A percentile compares a stretch with the other conserved stretches of the same genome.
Conservation (phyloP, 2,888 invertebrate species). For the Bombylius major region DNA sequence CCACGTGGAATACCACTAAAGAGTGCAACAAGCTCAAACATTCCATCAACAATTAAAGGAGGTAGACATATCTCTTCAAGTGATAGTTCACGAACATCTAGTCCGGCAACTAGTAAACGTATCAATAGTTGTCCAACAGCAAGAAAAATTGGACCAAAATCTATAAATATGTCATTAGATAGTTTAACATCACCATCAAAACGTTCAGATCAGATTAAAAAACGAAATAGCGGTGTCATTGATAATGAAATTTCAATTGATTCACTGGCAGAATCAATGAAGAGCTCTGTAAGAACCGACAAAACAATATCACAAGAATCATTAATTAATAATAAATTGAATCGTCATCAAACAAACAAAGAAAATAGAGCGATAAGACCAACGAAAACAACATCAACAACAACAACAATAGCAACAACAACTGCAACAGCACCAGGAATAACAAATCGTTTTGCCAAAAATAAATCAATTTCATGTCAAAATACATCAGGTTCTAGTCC, state of each 20-base stretch:
- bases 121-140: conserved; percentile 15
- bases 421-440: neutral
- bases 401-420: neutral
- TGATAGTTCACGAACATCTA: conserved; percentile 34
- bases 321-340: conserved; percentile 21
- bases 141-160: conserved; percentile 27
- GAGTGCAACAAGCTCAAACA: conserved; percentile 31
- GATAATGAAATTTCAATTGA: conserved; percentile 29
- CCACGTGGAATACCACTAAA: conserved; percentile 15
- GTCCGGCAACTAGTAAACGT: conserved; percentile 28
- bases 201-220: conserved; percentile 12
- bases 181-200: conserved; percentile 30
- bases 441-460: conserved; percentile 7
- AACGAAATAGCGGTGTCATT: conserved; percentile 13
- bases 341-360: conserved; percentile 17
- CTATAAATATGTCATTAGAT: conserved; percentile 33
- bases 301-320: conserved; percentile 36
- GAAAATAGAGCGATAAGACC: conserved; percentile 10
- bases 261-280: conserved; percentile 35
- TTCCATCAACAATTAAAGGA: conserved; percentile 24
- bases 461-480: conserved; percentile 11
- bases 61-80: conserved; percentile 33
- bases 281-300: conserved; percentile 33
- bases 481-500: conserved; percentile 31
- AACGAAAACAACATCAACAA: neutral